Base-by-base conservation (phyloP, 2,888 invertebrate species). In the Cephus pygmeus region DNA sequence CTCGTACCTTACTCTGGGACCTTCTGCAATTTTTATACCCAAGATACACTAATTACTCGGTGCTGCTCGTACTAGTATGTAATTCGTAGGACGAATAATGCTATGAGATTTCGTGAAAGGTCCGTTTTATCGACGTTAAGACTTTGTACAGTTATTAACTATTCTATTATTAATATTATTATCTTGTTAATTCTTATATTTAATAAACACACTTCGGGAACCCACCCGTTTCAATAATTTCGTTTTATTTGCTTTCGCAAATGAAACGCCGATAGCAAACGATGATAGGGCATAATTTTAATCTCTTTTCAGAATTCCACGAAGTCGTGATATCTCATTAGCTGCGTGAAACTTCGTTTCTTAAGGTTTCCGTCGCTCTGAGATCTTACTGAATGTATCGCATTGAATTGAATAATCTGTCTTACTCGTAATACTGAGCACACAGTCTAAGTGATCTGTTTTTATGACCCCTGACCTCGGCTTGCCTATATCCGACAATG, bases 381-480 rank as follows among this genome's bases (percentile, higher is more conserved):
- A 34, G 76, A 77, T 81, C 74, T 76, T 69, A 56, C 73, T 35
- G 74, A 75, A 75, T 73, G 73, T 77, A 73, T 31, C 78, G 73
- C 79, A 76, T 83, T 84, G 85, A 88, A 88, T 87, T 87, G 87
- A 84, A 88, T 87, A 88, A 88, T 88, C 82, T 84, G 80, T 77
- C 80, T 71, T 4, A 34, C 74, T 35, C 33, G 74, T 74, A 74
- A 34, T 23, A 23, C 36, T 23, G 23, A 82, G 77, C 76, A 76
- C 69, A 76, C 56, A 34, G 80, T 40, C 74, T 80, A 81, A 86
- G 82, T 81, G 83, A 82, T 85, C 83, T 83, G 82, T 83, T 86
- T 85, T 86, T 85, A 84, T 81, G 80, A 79, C 79, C 81, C 78
- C 81, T 85, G 83, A 82, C 84, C 84, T 81, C 83, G 79, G 81